Evolutionary conservation across 1,140 invertebrate genomes (phyloP).

Genomic region (Augochlora pura): DNA sequence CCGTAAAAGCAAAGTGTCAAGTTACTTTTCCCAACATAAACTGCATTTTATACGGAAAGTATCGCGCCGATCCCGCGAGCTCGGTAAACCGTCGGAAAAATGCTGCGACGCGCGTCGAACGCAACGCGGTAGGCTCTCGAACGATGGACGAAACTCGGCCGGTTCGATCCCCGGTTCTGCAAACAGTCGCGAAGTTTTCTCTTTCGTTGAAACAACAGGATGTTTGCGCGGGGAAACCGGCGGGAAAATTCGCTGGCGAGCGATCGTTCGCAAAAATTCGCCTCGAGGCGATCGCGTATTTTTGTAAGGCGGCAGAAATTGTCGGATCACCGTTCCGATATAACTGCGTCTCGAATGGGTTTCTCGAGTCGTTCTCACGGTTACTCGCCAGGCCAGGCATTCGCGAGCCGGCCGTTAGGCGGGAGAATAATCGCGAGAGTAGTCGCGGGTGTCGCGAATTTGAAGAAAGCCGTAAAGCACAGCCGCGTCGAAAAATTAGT

Average conservation of each 20-base stretch:
- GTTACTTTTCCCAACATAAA: constrained; percentile 13
- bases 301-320: no score
- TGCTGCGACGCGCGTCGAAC: neutral
- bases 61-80: neutral
- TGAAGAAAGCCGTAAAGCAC: constrained; percentile 18
- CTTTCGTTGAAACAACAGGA: no score
- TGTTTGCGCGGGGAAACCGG: no score
- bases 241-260: no score
- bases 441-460: neutral
- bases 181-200: no score
- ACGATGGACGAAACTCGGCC: neutral
- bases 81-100: neutral
- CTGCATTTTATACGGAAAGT: constrained; percentile 11
- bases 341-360: neutral
- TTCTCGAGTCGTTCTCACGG: no score
- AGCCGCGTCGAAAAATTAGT: constrained; percentile 30
- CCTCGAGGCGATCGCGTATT: no score
- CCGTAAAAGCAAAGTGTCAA: constrained; percentile 20
- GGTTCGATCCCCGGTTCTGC: no score
- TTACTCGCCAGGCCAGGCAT: neutral
- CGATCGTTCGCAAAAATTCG: no score
- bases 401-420: neutral
- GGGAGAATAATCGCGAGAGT: neutral
- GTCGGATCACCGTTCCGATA: no score
- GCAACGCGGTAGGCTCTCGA: constrained; percentile 13